Conservation (phyloP, 1,140 invertebrate species). For the Caenorhabditis briggsae region DNA sequence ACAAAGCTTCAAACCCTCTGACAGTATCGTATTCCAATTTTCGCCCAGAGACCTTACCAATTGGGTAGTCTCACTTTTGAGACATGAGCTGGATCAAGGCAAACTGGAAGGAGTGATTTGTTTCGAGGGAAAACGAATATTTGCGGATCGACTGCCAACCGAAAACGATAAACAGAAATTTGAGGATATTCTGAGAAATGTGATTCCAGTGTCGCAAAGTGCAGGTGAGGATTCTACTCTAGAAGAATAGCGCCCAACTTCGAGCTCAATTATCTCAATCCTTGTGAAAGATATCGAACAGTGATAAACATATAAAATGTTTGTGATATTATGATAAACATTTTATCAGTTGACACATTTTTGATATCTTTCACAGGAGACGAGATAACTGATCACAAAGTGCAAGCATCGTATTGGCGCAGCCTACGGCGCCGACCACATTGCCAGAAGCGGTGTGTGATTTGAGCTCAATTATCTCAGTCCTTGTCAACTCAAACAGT, state of each 20-base stretch:
- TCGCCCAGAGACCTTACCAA: conserved; percentile 84
- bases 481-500: no score
- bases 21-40: conserved; percentile 83
- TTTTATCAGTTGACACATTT: no score
- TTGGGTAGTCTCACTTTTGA: conserved; percentile 84
- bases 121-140: conserved; percentile 85
- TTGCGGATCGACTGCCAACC: conserved; percentile 85
- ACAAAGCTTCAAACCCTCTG: conserved; percentile 81
- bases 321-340: no score
- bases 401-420: no score
- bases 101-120: conserved; percentile 81
- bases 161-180: conserved; percentile 83
- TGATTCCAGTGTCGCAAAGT: conserved; percentile 76
- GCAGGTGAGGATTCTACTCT: not conserved
- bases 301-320: no score
- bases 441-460: no score
- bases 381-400: no score
- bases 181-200: conserved; percentile 82
- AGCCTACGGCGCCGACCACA: no score
- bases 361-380: no score
- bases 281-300: not conserved
- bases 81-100: conserved; percentile 70
- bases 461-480: no score
- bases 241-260: no score
- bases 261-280: not conserved